Conservation (phyloP, 2,113 vertebrate species). For the Danionella cerebrum region DNA sequence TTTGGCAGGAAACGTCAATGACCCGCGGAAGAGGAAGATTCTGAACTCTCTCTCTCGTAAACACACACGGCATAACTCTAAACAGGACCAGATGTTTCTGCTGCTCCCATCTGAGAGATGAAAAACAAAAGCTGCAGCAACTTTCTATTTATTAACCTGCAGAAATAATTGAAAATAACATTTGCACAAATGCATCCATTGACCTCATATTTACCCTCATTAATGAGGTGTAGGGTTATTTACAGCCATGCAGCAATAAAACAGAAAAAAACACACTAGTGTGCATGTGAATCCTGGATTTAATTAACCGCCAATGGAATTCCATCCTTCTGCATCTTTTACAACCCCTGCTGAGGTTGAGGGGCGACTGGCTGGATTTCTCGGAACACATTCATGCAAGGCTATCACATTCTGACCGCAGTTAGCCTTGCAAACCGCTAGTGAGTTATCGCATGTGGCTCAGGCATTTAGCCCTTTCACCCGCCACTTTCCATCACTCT, state of each 20-base stretch:
- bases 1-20: slow-evolving; percentile 30
- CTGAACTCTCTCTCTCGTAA: slow-evolving; percentile 34
- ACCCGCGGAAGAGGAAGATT: slow-evolving; percentile 23
- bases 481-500: slow-evolving; percentile 4
- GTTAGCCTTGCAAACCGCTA: slow-evolving; percentile 34
- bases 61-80: slow-evolving; percentile 36
- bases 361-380: slow-evolving; percentile 22
- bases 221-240: background rate
- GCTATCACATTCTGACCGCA: slow-evolving; percentile 35
- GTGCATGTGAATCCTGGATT: background rate
- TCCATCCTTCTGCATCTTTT: slow-evolving; percentile 18
- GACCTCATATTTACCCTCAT: background rate
- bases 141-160: slow-evolving; percentile 38
- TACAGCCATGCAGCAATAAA: background rate
- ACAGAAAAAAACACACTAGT: background rate
- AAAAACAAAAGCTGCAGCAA: background rate
- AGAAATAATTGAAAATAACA: slow-evolving; percentile 3
- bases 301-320: background rate
- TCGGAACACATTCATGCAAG: slow-evolving; percentile 36
- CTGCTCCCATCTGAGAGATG: slow-evolving; percentile 12
- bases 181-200: slow-evolving; percentile 11
- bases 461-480: slow-evolving; percentile 33
- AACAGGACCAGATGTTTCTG: slow-evolving; percentile 52
- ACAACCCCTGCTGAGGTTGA: slow-evolving; percentile 6
- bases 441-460: slow-evolving; percentile 48